phyloP scores from a whole-genome alignment of 2,888 invertebrate species.

The Dastarcus helophoroides region DNA sequence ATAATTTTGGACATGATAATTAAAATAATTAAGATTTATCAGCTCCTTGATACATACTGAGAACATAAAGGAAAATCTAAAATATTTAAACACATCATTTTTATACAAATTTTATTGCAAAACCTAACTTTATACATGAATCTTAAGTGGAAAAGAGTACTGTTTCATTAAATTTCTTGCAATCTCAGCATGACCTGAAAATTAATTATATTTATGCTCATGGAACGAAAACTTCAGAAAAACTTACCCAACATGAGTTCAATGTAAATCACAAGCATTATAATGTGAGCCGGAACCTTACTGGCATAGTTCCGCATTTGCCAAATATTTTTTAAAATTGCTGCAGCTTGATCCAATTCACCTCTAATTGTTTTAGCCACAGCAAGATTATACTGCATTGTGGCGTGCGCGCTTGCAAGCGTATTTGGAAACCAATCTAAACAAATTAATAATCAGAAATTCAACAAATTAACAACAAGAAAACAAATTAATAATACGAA shows the following conservation, averaged over 20 bases:
- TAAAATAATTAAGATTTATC: no score
- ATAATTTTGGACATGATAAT: no score
- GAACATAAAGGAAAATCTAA: no score
- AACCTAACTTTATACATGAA: slow-evolving; percentile 10
- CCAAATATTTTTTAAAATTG: slow-evolving; percentile 41
- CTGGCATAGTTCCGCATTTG: slow-evolving; percentile 37
- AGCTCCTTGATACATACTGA: no score
- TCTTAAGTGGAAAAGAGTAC: slow-evolving; percentile 41
- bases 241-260: slow-evolving; percentile 49
- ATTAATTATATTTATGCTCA: slow-evolving; percentile 5
- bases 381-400: slow-evolving; percentile 67
- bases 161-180: slow-evolving; percentile 51
- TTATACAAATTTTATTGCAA: no score
- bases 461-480: background rate
- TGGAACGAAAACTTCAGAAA: slow-evolving; percentile 4
- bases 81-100: no score
- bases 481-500: background rate
- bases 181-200: slow-evolving; percentile 45
- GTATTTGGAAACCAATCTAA: slow-evolving; percentile 53
- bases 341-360: slow-evolving; percentile 52
- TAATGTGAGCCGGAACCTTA: slow-evolving; percentile 50
- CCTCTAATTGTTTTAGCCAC: slow-evolving; percentile 64
- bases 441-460: slow-evolving; percentile 11
- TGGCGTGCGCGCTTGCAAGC: slow-evolving; percentile 52
- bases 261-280: slow-evolving; percentile 53